Conservation (phyloP, 2,797 vertebrate species). For the Pangasius mekongensis region DNA sequence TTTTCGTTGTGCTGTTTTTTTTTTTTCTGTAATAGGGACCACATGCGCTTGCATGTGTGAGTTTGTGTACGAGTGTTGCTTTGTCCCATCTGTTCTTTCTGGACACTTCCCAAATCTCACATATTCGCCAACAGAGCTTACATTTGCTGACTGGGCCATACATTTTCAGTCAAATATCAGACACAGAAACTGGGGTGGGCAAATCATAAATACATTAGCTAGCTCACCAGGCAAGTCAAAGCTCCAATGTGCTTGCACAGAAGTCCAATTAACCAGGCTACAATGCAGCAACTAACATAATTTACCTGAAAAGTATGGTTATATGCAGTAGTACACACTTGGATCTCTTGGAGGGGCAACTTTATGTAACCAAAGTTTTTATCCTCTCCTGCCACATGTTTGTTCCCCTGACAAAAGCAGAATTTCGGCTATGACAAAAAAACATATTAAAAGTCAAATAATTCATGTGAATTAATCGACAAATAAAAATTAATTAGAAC, state of each 20-base stretch:
- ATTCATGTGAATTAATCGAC: no score
- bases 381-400: background rate
- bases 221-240: background rate
- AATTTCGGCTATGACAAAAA: background rate
- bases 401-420: background rate
- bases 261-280: background rate
- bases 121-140: background rate
- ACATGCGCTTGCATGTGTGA: background rate
- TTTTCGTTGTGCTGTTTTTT: background rate
- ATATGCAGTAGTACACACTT: background rate
- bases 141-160: background rate
- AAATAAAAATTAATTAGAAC: background rate
- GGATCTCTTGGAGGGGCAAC: background rate
- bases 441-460: no score
- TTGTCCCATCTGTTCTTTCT: conserved; percentile 48
- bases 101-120: conserved; percentile 37
- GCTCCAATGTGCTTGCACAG: background rate
- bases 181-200: background rate
- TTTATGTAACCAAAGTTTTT: background rate
- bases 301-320: background rate
- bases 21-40: background rate
- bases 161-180: background rate
- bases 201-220: background rate
- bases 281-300: background rate
- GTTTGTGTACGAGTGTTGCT: conserved; percentile 19